Base-by-base conservation (phyloP, 2,113 vertebrate genomes). In the Hippocampus zosterae region DNA sequence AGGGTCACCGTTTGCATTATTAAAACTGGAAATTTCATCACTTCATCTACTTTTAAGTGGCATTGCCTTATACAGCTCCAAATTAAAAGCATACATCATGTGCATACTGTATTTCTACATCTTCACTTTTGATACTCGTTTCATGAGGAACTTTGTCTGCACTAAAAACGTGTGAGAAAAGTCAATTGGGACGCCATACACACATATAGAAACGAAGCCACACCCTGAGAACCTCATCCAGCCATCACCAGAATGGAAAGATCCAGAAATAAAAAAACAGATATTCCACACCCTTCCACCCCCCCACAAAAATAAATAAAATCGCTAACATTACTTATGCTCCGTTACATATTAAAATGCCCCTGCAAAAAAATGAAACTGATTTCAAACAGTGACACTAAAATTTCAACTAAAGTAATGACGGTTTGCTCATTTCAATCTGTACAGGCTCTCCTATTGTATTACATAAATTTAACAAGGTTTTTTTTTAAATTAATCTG, bases 201-300 rank as follows among this genome's bases (percentile, higher is more conserved):
- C 40, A 74, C 8, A 23, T 19, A 53, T 5, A 59, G 46, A 44
- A 7, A 64, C 50, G 66, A 71, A 75, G 33, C 33, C 33, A 77
- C 69, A 80, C 78, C 77, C 65, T 67, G 23, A 76, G 50, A 83
- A 69, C 56, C 63, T 67, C 62, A 60, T n/a, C 57, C 73, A 83
- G 81, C 87, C 81, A 37, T 81, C 85, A 89, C 87, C 81, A 74
- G 27, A 79, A 71, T 29, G 67, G 72, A 83, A 53, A 8, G 69
- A 73, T 75, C 33, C 76, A 65, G 50, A 61, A 44, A 75, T 72
- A 29, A 70, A 71, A 23, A 55, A 2, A 10, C 23, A 23, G 7
- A 50, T 2, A 19, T 18, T 50, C 8, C n/a, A 9, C n/a, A 1
- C 33, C 33, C 29, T 3, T 0, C 29, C 29, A 0, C 4, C 4